Evolutionary conservation across 2,113 vertebrate genomes (phyloP).

Genomic region (Malaclemys terrapin): DNA sequence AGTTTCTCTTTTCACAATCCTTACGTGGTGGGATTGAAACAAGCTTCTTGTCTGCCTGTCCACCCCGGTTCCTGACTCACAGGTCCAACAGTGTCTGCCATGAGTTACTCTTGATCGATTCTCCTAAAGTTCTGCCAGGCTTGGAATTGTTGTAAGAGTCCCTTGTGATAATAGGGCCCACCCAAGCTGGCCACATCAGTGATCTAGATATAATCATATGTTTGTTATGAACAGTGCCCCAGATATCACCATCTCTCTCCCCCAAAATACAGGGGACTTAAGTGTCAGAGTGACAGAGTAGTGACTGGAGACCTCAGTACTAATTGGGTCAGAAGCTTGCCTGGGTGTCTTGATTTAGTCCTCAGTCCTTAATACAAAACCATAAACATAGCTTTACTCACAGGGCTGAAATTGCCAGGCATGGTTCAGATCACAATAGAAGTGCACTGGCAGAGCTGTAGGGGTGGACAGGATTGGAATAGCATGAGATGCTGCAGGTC

Average conservation of each 20-base stretch:
- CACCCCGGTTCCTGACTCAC: neutral
- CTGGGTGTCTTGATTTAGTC: neutral
- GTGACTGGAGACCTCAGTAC: neutral
- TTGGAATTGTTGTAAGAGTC: neutral
- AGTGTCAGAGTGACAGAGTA: neutral
- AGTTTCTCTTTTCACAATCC: neutral
- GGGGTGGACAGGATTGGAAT: neutral
- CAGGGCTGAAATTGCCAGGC: neutral
- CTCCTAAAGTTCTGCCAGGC: neutral
- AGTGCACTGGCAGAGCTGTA: neutral
- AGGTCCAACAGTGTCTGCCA: neutral
- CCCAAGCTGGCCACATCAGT: too few species aligned
- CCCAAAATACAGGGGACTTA: neutral
- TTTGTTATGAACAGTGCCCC: neutral
- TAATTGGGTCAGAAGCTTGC: neutral
- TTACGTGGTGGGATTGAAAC: neutral
- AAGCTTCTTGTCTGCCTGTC: neutral
- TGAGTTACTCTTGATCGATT: neutral
- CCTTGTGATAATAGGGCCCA: neutral
- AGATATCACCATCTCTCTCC: neutral
- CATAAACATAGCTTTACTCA: neutral
- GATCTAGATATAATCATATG: neutral
- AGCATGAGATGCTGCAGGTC: neutral
- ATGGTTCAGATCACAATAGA: neutral
- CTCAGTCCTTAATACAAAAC: neutral